Evolutionary conservation across 1,140 invertebrate species (phyloP).

Genomic region (Panonychus citri): DNA sequence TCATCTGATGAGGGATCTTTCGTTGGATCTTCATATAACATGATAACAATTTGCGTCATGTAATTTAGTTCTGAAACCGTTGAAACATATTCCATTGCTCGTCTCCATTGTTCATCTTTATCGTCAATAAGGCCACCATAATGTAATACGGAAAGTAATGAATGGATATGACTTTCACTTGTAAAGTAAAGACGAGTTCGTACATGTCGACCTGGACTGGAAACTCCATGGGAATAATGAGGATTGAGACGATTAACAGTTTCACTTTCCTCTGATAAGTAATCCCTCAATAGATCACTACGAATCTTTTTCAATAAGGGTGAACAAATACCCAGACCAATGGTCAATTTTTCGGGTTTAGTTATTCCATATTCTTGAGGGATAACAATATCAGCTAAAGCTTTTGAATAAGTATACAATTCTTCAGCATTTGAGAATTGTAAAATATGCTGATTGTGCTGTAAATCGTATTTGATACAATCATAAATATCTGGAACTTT

Average conservation of each 20-base stretch:
- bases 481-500: slow-evolving; percentile 99
- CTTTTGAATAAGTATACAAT: slow-evolving; percentile 80
- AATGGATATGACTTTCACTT: slow-evolving; percentile 97
- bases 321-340: slow-evolving; percentile 90
- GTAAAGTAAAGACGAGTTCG: slow-evolving; percentile 82
- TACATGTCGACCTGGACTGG: slow-evolving; percentile 88
- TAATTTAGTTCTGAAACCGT: slow-evolving; percentile 96
- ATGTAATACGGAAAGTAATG: slow-evolving; percentile 75
- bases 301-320: slow-evolving; percentile 87
- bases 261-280: slow-evolving; percentile 41
- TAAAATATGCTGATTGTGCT: slow-evolving; percentile 86
- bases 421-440: slow-evolving; percentile 85
- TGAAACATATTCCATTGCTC: slow-evolving; percentile 93
- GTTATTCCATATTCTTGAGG: slow-evolving; percentile 98
- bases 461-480: slow-evolving; percentile 95
- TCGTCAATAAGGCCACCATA: slow-evolving; percentile 36
- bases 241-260: slow-evolving; percentile 87
- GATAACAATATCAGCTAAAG: slow-evolving; percentile 90
- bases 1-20: slow-evolving; percentile 35
- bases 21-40: slow-evolving; percentile 97
- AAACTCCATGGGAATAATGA: slow-evolving; percentile 88
- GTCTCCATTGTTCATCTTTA: slow-evolving; percentile 88
- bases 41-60: slow-evolving; percentile 96
- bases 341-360: slow-evolving; percentile 79
- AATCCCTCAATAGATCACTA: slow-evolving; percentile 74